These are phyloP conservation scores for Telmatherina bonti DNA, from an alignment of 2,797 vertebrate genomes.

Conservation along the genomic window DNA sequence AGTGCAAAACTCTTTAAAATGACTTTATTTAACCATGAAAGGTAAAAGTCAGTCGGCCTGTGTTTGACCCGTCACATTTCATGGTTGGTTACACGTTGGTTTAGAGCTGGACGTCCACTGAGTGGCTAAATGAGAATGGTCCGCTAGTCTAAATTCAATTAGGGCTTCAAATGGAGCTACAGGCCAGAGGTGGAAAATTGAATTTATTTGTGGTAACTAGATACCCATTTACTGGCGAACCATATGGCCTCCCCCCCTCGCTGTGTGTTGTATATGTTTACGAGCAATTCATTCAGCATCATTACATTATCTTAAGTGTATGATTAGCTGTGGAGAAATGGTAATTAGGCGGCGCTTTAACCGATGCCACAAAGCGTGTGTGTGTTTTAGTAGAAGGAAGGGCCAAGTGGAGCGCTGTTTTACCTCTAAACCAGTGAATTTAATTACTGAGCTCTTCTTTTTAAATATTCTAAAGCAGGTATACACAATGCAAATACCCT, in stretches of 20 bases:
- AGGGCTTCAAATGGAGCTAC: constrained; percentile 71
- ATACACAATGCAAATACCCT: constrained; percentile 28
- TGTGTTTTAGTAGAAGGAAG: constrained; percentile 30
- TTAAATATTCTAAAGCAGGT: constrained; percentile 45
- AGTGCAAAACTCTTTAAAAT: constrained; percentile 19
- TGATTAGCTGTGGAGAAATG: constrained; percentile 79
- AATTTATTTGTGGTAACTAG: constrained; percentile 81
- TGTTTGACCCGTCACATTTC: constrained; percentile 57
- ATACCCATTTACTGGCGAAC: constrained; percentile 68
- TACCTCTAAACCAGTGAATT: constrained; percentile 29
- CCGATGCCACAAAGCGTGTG: constrained; percentile 29
- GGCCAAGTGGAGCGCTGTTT: neutral
- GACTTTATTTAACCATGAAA: constrained; percentile 32
- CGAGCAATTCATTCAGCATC: constrained; percentile 74
- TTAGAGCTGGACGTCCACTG: constrained; percentile 46
- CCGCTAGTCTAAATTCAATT: constrained; percentile 76
- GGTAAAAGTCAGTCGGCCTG: constrained; percentile 40
- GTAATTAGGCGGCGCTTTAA: constrained; percentile 70
- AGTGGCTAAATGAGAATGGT: constrained; percentile 68
- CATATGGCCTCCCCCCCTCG: constrained; percentile 64
- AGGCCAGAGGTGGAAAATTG: constrained; percentile 79
- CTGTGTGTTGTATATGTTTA: constrained; percentile 74
- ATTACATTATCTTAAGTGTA: constrained; percentile 79
- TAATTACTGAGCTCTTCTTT: constrained; percentile 31
- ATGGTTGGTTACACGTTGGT: constrained; percentile 46